A percentile compares a stretch with the other conserved stretches of the same genome.
Conservation (phyloP, 2,113 vertebrate genomes). For the Tichodroma muraria region DNA sequence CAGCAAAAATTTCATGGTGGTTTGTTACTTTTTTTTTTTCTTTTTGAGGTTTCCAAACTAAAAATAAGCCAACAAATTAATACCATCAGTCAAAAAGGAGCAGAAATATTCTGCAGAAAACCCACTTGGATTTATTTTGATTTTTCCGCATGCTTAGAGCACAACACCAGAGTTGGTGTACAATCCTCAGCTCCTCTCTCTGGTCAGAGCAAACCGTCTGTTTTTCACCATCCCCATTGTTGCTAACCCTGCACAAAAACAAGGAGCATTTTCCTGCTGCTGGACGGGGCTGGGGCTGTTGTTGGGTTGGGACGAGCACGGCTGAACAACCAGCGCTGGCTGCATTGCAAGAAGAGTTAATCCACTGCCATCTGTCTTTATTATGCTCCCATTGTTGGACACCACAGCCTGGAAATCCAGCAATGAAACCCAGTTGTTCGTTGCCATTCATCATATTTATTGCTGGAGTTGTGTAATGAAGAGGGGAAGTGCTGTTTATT, state of each 20-base stretch:
- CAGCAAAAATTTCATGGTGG: not conserved
- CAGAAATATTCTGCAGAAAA: not conserved
- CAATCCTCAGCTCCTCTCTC: not conserved
- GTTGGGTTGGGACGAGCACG: not conserved
- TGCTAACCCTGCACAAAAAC: not conserved
- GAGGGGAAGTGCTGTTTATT: constrained; percentile 60
- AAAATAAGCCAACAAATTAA: not conserved
- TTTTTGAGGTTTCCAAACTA: not conserved
- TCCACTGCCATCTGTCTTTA: constrained; percentile 62
- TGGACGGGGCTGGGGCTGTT: not conserved
- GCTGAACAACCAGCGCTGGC: not conserved
- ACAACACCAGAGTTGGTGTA: not conserved
- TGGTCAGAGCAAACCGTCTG: not conserved
- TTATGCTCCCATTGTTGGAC: constrained; percentile 50
- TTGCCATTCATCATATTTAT: constrained; percentile 57
- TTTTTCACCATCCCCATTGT: rapidly evolving
- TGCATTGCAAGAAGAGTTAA: not conserved
- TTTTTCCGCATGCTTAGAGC: not conserved
- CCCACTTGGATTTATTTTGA: not conserved
- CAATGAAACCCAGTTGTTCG: constrained; percentile 44
- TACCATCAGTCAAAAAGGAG: not conserved
- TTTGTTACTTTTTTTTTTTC: not conserved
- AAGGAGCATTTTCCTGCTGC: not conserved
- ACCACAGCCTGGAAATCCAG: constrained; percentile 51
- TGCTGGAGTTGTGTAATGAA: constrained; percentile 63